phyloP scores from a whole-genome alignment of 2,888 invertebrate genomes.

The Villa cingulata region DNA sequence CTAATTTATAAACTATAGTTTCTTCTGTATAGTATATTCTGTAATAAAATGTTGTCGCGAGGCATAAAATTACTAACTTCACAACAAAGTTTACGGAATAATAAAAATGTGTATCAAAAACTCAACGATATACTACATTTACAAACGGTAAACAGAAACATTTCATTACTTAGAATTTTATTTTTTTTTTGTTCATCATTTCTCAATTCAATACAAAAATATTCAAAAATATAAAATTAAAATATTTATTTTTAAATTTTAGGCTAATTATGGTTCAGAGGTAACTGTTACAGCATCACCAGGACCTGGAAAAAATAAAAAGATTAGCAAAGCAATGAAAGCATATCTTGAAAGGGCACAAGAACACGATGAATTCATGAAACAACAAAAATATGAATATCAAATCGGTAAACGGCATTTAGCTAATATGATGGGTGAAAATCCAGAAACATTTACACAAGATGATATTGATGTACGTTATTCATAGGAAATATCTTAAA shows the following conservation, averaged over 20 bases:
- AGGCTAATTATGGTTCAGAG: neutral
- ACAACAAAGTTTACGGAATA: no score
- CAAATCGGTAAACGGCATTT: constrained; percentile 88
- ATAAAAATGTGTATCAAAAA: no score
- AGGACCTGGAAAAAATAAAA: constrained; percentile 38
- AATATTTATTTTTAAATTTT: neutral
- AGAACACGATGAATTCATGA: constrained; percentile 73
- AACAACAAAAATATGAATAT: constrained; percentile 62
- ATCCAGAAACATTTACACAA: constrained; percentile 78
- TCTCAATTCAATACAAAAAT: no score
- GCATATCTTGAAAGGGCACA: constrained; percentile 71
- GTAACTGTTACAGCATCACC: constrained; percentile 28
- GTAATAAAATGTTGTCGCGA: no score
- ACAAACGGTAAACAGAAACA: no score
- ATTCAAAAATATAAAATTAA: no score
- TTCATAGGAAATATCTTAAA: neutral
- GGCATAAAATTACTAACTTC: no score
- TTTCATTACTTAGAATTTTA: no score
- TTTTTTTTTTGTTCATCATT: no score
- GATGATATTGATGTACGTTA: constrained; percentile 64
- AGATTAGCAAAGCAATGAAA: constrained; percentile 77
- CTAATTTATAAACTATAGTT: no score
- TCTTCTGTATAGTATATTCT: no score
- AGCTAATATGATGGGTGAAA: constrained; percentile 97
- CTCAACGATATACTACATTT: no score